A percentile compares a stretch with the other conserved stretches of the same genome.
Evolutionary conservation across 2,797 vertebrate genomes (phyloP).

Genomic region (Halcyon leucocephala): DNA sequence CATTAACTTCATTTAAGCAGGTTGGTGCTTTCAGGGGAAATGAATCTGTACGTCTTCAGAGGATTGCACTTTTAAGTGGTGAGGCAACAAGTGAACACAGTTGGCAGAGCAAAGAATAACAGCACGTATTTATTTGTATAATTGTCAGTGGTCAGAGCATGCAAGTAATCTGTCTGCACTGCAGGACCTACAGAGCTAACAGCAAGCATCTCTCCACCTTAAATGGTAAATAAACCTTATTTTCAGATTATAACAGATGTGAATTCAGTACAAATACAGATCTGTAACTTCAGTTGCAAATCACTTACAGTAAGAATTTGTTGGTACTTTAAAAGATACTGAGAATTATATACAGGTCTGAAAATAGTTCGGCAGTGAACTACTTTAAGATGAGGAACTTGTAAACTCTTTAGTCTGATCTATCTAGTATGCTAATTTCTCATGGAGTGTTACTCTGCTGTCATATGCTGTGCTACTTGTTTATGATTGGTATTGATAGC

Average conservation of each 20-base stretch:
- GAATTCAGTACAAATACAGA: not conserved
- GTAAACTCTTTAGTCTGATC: not conserved
- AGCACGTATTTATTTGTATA: no score
- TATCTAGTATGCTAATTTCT: not conserved
- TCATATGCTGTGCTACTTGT: not conserved
- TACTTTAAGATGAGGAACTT: not conserved
- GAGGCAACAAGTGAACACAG: not conserved
- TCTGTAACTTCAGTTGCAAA: not conserved
- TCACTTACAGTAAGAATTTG: not conserved
- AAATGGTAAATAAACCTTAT: not conserved
- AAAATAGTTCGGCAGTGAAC: not conserved
- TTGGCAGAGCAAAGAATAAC: not conserved
- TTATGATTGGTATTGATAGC: not conserved
- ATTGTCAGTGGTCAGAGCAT: not conserved
- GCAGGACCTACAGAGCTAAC: not conserved
- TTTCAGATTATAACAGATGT: not conserved
- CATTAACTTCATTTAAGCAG: not conserved
- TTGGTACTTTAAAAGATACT: not conserved
- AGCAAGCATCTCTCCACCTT: not conserved
- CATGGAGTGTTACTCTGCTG: not conserved
- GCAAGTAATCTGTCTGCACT: not conserved
- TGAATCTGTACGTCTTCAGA: not conserved
- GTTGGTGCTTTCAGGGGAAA: not conserved
- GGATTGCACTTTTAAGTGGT: not conserved
- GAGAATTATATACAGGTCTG: not conserved